Evolutionary conservation across 2,113 vertebrate genomes (phyloP).

Genomic region (Etheostoma cragini): DNA sequence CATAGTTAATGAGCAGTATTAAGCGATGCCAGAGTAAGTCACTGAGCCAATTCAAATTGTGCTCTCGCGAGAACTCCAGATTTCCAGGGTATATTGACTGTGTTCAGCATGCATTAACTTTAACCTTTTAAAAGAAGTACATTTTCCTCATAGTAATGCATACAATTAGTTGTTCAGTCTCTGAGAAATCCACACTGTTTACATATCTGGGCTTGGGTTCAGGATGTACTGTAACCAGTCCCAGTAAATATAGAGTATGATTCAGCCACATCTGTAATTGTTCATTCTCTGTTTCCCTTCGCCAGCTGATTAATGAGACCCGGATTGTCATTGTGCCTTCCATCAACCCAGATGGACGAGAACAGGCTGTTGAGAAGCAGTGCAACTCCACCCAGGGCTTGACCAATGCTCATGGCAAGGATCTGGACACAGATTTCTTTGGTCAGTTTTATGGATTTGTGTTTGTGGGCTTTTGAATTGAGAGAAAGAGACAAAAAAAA

Average conservation of each 20-base stretch:
- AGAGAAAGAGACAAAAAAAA: background rate
- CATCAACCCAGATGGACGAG: constrained; percentile 95
- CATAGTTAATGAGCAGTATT: too few species aligned
- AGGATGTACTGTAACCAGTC: background rate
- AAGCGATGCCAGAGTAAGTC: too few species aligned
- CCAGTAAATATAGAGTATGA: background rate
- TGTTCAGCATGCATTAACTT: background rate
- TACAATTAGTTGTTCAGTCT: background rate
- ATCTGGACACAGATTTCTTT: constrained; percentile 94
- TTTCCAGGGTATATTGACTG: background rate
- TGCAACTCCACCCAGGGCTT: constrained; percentile 88
- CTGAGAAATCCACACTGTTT: background rate
- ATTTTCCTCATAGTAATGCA: background rate
- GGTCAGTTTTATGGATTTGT: constrained; percentile 80
- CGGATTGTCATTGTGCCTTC: constrained; percentile 95
- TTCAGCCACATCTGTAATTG: background rate
- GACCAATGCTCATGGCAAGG: constrained; percentile 87
- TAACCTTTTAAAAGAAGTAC: background rate
- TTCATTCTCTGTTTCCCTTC: background rate
- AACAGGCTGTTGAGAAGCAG: constrained; percentile 89
- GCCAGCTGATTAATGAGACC: constrained; percentile 92
- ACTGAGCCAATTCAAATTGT: too few species aligned
- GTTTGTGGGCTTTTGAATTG: background rate
- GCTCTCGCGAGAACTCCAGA: too few species aligned
- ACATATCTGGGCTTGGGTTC: background rate